phyloP scores from a whole-genome alignment of 2,888 invertebrate genomes.

The Epirrhoe alternata region DNA sequence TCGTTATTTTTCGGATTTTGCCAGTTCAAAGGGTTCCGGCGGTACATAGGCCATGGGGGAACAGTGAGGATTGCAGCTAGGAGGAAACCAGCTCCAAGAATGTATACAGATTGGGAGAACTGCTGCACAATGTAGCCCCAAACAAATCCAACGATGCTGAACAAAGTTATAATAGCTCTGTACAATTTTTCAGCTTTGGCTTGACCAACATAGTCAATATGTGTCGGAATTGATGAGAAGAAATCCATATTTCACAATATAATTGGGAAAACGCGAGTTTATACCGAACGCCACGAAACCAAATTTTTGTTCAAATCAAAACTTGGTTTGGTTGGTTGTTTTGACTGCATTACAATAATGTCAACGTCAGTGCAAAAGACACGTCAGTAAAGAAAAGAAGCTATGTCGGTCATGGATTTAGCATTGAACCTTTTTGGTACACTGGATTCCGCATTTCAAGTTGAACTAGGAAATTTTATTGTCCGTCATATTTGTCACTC shows the following conservation, averaged over 20 bases:
- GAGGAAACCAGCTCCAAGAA: conserved; percentile 95
- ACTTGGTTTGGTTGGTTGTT: not conserved
- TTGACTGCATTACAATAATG: conserved; percentile 23
- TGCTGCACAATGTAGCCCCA: conserved; percentile 98
- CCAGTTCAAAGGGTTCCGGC: conserved; percentile 95
- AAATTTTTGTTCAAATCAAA: conserved; percentile 28
- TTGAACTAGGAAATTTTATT: too few relatives aligned
- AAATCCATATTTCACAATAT: conserved; percentile 69
- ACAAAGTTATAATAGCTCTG: conserved; percentile 94
- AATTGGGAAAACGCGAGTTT: conserved; percentile 13
- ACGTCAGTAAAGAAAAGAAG: not conserved
- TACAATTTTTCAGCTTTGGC: conserved; percentile 95
- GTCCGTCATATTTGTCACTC: too few relatives aligned
- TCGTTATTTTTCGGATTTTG: conserved; percentile 88
- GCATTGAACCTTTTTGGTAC: too few relatives aligned
- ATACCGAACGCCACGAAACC: conserved; percentile 38
- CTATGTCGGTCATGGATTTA: too few relatives aligned
- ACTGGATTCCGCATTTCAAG: too few relatives aligned
- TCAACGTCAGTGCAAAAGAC: conserved; percentile 32
- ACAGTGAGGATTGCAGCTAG: conserved; percentile 94
- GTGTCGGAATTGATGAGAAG: conserved; percentile 80
- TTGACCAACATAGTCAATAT: conserved; percentile 94
- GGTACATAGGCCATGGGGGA: conserved; percentile 98
- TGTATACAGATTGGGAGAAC: conserved; percentile 97
- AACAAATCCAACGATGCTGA: conserved; percentile 95